Percentiles rank a stretch among this genome's conserved stretches.
Conservation (phyloP, 2,797 vertebrate species). For the Bufotes viridis region DNA sequence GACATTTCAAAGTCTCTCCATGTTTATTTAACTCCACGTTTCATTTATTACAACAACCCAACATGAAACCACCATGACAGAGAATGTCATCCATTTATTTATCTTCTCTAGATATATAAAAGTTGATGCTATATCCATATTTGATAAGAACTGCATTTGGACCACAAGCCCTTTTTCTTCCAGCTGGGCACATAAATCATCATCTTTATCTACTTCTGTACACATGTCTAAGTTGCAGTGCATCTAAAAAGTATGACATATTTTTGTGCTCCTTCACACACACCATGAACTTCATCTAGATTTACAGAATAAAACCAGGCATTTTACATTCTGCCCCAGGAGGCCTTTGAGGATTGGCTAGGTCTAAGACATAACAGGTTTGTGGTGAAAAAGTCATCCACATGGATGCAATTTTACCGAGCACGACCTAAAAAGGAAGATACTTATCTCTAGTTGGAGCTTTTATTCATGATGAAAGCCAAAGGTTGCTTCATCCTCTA, state of each 20-base stretch:
- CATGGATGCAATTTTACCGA: not conserved
- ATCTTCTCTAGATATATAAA: slow-evolving; percentile 1
- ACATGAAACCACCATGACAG: not conserved
- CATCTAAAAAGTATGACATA: not conserved
- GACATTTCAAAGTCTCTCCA: not conserved
- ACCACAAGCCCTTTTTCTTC: not conserved
- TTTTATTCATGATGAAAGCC: not conserved
- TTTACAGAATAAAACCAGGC: not conserved
- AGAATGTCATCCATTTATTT: slow-evolving; percentile 29
- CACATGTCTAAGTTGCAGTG: not conserved
- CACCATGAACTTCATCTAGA: not conserved
- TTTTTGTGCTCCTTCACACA: not conserved
- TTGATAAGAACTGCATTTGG: not conserved
- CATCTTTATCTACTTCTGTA: slow-evolving; percentile 15
- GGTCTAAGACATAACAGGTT: not conserved
- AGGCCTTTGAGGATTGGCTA: not conserved
- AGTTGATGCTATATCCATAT: not conserved
- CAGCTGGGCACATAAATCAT: slow-evolving; percentile 1
- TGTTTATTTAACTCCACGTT: not conserved
- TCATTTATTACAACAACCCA: not conserved
- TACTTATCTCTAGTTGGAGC: not conserved
- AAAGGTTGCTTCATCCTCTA: not conserved
- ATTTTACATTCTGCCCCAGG: not conserved
- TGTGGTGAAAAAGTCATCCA: not conserved
- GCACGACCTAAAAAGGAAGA: slow-evolving; percentile 12